Percentiles rank a stretch among this genome's conserved stretches.
These are phyloP conservation scores for Oscheius sp. DNA, from an alignment of 2,888 invertebrate species.

Conservation along the genomic window DNA sequence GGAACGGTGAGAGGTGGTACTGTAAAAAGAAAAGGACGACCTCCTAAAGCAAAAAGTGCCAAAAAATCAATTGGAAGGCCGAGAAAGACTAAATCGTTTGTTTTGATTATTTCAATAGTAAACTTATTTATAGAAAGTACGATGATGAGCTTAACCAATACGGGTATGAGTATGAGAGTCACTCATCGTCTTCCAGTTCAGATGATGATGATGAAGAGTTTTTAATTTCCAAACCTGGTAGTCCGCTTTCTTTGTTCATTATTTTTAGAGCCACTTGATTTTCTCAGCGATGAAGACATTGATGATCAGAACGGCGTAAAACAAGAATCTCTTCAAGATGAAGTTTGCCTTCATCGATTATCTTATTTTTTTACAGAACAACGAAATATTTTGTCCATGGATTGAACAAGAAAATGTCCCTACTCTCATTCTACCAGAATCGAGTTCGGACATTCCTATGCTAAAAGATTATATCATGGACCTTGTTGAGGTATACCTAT, in stretches of 20 bases:
- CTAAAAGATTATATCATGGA: slow-evolving; percentile 40
- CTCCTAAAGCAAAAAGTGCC: not conserved
- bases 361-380: not conserved
- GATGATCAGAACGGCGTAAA: slow-evolving; percentile 28
- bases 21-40: not conserved
- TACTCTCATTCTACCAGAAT: slow-evolving; percentile 48
- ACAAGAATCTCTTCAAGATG: slow-evolving; percentile 11
- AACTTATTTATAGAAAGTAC: not conserved
- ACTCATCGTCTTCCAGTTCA: slow-evolving; percentile 4
- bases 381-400: slow-evolving; percentile 55
- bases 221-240: slow-evolving; percentile 1
- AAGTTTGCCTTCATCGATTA: not conserved
- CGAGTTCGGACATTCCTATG: slow-evolving; percentile 47
- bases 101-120: not conserved
- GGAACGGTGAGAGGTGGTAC: not conserved
- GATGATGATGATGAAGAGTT: slow-evolving; percentile 24
- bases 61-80: not conserved
- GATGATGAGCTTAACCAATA: slow-evolving; percentile 31
- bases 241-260: not conserved
- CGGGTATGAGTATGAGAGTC: slow-evolving; percentile 23
- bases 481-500: slow-evolving; percentile 52
- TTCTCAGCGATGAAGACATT: not conserved
- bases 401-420: slow-evolving; percentile 49
- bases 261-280: slow-evolving; percentile 1
- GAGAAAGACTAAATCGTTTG: slow-evolving; percentile 4